Evolutionary conservation across 2,888 invertebrate genomes (phyloP), one percentile per base, ranked within the genome.

Genomic region (Taenaris catops): DNA sequence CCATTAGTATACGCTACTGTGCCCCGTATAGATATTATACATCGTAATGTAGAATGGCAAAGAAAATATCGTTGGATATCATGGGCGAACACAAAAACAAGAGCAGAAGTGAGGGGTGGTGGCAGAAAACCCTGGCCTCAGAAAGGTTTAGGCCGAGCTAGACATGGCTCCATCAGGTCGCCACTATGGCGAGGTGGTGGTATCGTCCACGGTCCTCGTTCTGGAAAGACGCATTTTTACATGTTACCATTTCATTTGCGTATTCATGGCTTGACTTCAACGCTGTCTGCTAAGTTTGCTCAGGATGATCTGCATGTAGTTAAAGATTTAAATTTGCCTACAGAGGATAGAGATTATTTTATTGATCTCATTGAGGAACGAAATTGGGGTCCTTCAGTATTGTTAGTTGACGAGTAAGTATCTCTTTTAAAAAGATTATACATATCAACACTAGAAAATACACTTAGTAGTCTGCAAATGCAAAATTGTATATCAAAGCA

Each of bases 51-150:
- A 10, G 74, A 83, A 29, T 98, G 98, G 98, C 98, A 98, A 67
- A 80, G 56, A 45, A 88, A 91, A 46, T 97, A 96, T 68, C 89
- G 92, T 64, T 92, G 87, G 81, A 94, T 98, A 71, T 92, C 93
- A 53, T 96, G 92, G 87, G 93, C 92, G 0, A 89, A 93, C 54
- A 89, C 93, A 1, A 93, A 94, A 66, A 91, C 92, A 0, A 88
- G 96, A 35, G 93, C 94, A 0, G 99, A 99, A 83, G 92, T 95
- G 34, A 84, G 91, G 26, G 98, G 98, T 18, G 96, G 97, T 32
- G 96, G 96, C 0, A 88, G 90, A 11, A 99, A 99, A 58, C 99
- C 99, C 0, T 98, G 98, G 97, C 96, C 96, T 0, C 99, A 99
- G 66, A 99, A 99, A 79, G 97, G 97, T 9, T 63, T 89, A 12